Conservation (phyloP, 2,113 vertebrate species). For the Okapia johnstoni region DNA sequence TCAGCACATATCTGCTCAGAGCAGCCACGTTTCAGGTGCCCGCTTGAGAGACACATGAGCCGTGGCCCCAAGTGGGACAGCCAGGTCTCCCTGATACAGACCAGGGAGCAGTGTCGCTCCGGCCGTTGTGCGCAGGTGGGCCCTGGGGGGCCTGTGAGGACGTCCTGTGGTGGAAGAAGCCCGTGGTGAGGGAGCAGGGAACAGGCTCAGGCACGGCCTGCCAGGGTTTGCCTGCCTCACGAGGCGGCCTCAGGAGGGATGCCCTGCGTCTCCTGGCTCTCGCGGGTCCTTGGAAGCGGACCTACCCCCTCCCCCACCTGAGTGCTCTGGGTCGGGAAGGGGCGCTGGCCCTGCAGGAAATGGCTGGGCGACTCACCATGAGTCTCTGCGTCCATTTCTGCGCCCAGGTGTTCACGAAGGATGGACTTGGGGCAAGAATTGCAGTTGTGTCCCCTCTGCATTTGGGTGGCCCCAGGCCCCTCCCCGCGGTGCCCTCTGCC, state of each 20-base stretch:
- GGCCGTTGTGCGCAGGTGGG: too few species aligned
- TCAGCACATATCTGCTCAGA: not conserved
- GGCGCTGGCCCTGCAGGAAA: not conserved
- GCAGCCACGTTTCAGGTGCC: too few species aligned
- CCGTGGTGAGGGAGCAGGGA: not conserved
- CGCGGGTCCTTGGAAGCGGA: accelerated
- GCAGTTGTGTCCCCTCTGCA: accelerated
- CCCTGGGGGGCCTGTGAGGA: not conserved
- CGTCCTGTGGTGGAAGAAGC: not conserved
- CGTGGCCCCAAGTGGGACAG: accelerated
- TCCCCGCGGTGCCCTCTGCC: not conserved
- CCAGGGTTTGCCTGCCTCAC: accelerated
- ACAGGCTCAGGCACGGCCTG: not conserved
- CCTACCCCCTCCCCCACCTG: not conserved
- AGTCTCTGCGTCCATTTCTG: not conserved
- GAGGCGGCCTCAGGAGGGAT: accelerated
- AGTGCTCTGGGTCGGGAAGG: accelerated
- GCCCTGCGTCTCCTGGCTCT: too few species aligned
- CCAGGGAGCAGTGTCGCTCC: too few species aligned
- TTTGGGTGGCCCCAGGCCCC: not conserved
- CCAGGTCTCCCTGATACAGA: accelerated
- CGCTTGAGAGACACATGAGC: accelerated
- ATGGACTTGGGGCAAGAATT: not conserved
- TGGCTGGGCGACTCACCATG: accelerated
- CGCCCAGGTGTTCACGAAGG: not conserved